Conservation (phyloP, 2,888 invertebrate species). For the Mesorhabditis belari region DNA sequence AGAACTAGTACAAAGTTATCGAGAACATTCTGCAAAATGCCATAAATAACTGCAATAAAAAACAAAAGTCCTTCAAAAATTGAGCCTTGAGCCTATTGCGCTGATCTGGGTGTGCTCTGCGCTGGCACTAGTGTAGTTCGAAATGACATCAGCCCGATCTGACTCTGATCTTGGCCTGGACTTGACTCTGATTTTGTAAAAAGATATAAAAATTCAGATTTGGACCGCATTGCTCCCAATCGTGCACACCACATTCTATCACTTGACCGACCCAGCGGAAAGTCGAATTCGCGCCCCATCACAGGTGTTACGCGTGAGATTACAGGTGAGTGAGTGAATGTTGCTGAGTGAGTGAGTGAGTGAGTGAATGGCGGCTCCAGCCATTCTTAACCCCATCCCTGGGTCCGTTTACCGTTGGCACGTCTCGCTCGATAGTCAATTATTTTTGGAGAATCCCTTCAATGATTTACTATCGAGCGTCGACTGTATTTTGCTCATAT, state of each 20-base stretch:
- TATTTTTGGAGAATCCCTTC: too few species aligned
- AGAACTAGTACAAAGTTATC: neutral
- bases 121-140: too few species aligned
- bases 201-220: slow-evolving; percentile 5
- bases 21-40: neutral
- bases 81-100: too few species aligned
- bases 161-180: too few species aligned
- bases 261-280: slow-evolving; percentile 10
- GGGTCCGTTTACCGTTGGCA: neutral
- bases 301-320: slow-evolving; percentile 39
- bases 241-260: slow-evolving; percentile 16
- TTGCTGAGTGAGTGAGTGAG: neutral
- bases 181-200: neutral
- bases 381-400: neutral
- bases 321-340: slow-evolving; percentile 22
- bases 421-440: neutral
- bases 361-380: neutral
- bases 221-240: slow-evolving; percentile 39
- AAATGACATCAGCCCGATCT: too few species aligned
- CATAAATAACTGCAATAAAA: too few species aligned
- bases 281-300: slow-evolving; percentile 17
- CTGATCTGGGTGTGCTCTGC: too few species aligned
- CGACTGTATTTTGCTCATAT: too few species aligned
- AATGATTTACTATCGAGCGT: too few species aligned
- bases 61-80: too few species aligned